Evolutionary conservation across 1,140 invertebrate genomes (phyloP).

Genomic region (Drosophila lini): DNA sequence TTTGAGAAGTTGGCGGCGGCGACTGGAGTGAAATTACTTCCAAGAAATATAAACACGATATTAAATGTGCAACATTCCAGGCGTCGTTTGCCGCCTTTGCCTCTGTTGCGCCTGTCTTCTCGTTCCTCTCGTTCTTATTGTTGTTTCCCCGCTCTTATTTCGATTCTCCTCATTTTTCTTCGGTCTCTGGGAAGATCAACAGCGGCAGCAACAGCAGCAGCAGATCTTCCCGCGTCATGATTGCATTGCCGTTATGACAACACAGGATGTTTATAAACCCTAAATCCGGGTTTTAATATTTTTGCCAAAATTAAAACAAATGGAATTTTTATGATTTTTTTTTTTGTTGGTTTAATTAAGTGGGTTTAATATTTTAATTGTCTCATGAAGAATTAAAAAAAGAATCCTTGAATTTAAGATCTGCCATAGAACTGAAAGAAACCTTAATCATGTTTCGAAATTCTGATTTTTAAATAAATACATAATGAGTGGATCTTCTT

Average conservation of each 20-base stretch:
- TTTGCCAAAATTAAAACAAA: background rate
- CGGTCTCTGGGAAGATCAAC: constrained; percentile 20
- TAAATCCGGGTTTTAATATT: background rate
- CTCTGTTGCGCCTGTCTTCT: constrained; percentile 10
- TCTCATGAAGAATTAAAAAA: background rate
- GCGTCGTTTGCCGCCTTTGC: constrained; percentile 46
- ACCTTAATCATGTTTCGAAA: too few relatives aligned
- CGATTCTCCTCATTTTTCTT: constrained; percentile 3
- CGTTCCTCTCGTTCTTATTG: constrained; percentile 18
- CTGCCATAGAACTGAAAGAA: too few relatives aligned
- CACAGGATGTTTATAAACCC: constrained; percentile 53
- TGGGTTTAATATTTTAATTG: too few relatives aligned
- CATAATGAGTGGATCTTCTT: background rate
- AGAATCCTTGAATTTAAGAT: too few relatives aligned
- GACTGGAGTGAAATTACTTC: constrained; percentile 76
- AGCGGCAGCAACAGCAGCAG: background rate
- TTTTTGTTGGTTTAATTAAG: too few relatives aligned
- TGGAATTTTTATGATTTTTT: too few relatives aligned
- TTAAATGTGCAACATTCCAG: constrained; percentile 81
- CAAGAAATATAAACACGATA: constrained; percentile 81
- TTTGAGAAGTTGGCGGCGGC: constrained; percentile 30
- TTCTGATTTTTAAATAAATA: too few relatives aligned
- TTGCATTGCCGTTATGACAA: constrained; percentile 53
- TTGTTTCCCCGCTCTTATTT: constrained; percentile 12
- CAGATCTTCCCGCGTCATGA: constrained; percentile 14